Conservation (phyloP, 2,888 invertebrate species). For the Bugulina stolonifera region DNA sequence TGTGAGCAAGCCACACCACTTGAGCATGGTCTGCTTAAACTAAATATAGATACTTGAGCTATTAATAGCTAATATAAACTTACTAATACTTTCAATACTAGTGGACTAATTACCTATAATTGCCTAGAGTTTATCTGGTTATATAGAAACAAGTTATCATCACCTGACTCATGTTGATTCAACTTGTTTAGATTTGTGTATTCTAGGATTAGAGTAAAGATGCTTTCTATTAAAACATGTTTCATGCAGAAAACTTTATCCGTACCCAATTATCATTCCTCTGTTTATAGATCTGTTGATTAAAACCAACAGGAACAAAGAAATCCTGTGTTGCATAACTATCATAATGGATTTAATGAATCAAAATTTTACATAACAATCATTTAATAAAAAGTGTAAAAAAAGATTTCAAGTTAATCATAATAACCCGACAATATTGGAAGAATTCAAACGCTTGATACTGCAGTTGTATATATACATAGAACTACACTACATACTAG, state of each 20-base stretch:
- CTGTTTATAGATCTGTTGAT: no score
- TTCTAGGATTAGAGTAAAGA: background rate
- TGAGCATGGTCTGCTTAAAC: background rate
- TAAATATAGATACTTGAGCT: slow-evolving; percentile 9
- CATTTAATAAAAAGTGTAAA: no score
- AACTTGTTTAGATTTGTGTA: background rate
- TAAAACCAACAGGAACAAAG: no score
- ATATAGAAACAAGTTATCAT: background rate
- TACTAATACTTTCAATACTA: background rate
- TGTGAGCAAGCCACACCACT: no score
- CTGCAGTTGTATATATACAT: no score
- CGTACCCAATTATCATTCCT: background rate
- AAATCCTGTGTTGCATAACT: no score
- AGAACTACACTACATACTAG: no score
- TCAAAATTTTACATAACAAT: no score
- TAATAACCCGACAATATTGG: no score
- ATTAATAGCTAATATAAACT: background rate
- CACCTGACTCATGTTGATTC: background rate
- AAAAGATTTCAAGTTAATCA: no score
- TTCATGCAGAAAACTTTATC: background rate
- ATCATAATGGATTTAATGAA: no score
- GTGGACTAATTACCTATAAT: background rate
- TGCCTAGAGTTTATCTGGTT: background rate
- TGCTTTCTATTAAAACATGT: background rate
- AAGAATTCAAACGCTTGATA: no score